Conservation (phyloP, 2,888 invertebrate species). For the Allygus modestus region DNA sequence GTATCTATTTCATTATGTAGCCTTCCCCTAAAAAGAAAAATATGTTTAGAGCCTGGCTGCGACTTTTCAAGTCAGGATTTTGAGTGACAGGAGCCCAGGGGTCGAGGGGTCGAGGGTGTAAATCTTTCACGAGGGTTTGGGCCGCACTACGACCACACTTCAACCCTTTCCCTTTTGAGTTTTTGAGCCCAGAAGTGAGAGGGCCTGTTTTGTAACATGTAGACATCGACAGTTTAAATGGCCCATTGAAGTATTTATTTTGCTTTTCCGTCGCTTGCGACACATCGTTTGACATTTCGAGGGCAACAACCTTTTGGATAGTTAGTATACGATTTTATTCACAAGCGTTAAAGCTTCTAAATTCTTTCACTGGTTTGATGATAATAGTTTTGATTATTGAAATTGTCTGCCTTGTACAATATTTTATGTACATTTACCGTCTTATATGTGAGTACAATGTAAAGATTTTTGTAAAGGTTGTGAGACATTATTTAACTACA, state of each 20-base stretch:
- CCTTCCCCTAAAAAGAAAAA: slow-evolving; percentile 17
- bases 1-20: not conserved
- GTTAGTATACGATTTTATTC: too few relatives aligned
- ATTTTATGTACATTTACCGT: too few relatives aligned
- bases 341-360: too few relatives aligned
- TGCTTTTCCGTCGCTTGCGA: not conserved
- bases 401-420: too few relatives aligned
- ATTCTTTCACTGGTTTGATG: too few relatives aligned
- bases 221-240: not conserved
- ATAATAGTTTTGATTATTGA: too few relatives aligned
- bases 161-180: not conserved
- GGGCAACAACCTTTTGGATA: not conserved
- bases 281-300: not conserved
- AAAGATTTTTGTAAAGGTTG: too few relatives aligned
- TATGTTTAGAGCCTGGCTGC: not conserved
- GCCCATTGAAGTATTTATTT: not conserved
- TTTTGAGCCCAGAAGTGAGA: not conserved
- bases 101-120: not conserved
- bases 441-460: too few relatives aligned
- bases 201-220: not conserved
- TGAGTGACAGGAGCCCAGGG: not conserved
- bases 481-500: too few relatives aligned
- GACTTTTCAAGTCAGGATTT: slow-evolving; percentile 1
- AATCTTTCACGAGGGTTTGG: not conserved
- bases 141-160: not conserved